Evolutionary conservation across 2,888 invertebrate genomes (phyloP), one percentile per base, ranked within the genome.

Genomic region (Peribatodes rhomboidaria): DNA sequence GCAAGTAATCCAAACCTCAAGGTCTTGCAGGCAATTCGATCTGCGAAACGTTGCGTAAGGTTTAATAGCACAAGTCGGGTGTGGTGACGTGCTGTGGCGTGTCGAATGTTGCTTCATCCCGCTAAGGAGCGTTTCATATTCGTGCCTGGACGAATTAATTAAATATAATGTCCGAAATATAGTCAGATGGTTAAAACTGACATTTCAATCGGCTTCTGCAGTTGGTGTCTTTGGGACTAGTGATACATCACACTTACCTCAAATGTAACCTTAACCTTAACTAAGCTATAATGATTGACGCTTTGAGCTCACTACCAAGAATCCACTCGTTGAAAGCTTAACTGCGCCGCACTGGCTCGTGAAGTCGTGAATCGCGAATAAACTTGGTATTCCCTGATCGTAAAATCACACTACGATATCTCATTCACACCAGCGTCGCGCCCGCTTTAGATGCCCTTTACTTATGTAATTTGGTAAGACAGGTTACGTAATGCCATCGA

Each of bases 391-490:
- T 54, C 39, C 54, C 54, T 31, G 44, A 33, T 55, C 42, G 44
- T 44, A 44, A n/a, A 31, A 39, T 53, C 20, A 6, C 33, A 2
- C 20, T 31, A 44, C 22, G 11, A n/a, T 7, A 35, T 52, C 22
- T 11, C 37, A 50, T 50, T 49, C 16, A 39, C 14, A 14, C 50
- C 9, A 16, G 20, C 47, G 22, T 3, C 10, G 20, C 46, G 35
- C 9, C 46, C 1, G 22, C n/a, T 14, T 35, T 16, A 27, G 42
- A 11, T 56, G 39, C 42, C 46, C 39, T 63, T 63, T 58, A 42
- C 42, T 64, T 59, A 64, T 64, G 59, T 49, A 59, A 64, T 59
- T 59, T 35, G 42, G 46, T 53, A 35, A 37, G 13, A 61, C 44
- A 35, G 1, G 54, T 64, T 58, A 35, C 37, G 55, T 37, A 64